phyloP scores from a whole-genome alignment of 1,140 invertebrate species.

The Halictus rubicundus region DNA sequence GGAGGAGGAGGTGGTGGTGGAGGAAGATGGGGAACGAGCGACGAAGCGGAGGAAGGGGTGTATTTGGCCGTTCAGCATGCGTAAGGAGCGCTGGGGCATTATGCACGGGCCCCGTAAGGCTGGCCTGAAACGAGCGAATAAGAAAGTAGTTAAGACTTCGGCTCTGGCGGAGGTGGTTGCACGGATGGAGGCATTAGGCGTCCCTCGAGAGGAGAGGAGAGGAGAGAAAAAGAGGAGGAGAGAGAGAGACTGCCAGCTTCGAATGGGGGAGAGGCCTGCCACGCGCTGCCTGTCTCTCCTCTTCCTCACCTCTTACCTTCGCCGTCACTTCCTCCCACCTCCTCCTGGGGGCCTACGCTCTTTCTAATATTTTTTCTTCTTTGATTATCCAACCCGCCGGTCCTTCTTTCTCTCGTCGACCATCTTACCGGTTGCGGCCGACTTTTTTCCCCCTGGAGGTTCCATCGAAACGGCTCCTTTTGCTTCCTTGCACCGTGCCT shows the following conservation, averaged over 20 bases:
- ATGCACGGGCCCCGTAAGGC: slow-evolving; percentile 51
- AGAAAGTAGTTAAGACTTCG: slow-evolving; percentile 69
- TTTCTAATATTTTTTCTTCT: slow-evolving; percentile 11
- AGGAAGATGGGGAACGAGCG: slow-evolving; percentile 29
- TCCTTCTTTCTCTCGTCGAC: not conserved
- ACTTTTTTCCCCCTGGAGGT: not conserved
- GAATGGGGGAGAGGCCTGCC: slow-evolving; percentile 64
- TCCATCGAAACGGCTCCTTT: no score
- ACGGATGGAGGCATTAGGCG: slow-evolving; percentile 47
- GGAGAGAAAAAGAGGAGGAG: not conserved
- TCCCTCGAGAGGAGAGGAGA: not conserved
- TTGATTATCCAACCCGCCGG: not conserved
- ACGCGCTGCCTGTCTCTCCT: slow-evolving; percentile 73
- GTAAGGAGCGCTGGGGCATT: slow-evolving; percentile 71
- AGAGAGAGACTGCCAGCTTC: slow-evolving; percentile 27
- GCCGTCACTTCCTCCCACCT: slow-evolving; percentile 15
- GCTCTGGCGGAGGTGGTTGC: slow-evolving; percentile 42
- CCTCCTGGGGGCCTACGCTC: not conserved
- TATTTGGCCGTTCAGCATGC: slow-evolving; percentile 70
- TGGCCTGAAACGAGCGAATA: slow-evolving; percentile 66
- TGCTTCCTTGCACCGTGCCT: not conserved
- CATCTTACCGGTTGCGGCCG: not conserved
- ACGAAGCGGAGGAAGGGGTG: slow-evolving; percentile 25
- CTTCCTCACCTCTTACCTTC: slow-evolving; percentile 41
- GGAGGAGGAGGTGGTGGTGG: slow-evolving; percentile 21